Percentiles rank a stretch among this genome's conserved stretches.
phyloP scores from a whole-genome alignment of 2,113 vertebrate genomes.

The Podilymbus podiceps region DNA sequence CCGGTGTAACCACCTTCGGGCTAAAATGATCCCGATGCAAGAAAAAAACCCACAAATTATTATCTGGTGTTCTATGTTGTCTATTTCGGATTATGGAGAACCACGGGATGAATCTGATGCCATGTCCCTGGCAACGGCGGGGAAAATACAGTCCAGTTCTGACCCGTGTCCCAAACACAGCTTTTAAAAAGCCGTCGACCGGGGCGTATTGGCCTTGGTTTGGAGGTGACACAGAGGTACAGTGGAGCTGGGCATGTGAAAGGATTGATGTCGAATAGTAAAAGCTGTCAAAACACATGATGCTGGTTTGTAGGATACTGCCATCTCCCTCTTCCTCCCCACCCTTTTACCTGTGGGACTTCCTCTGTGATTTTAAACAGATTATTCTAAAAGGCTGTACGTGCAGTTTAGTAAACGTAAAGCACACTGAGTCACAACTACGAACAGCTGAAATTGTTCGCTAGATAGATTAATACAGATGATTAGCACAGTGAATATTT shows the following conservation, averaged over 20 bases:
- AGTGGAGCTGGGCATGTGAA: not conserved
- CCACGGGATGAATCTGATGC: not conserved
- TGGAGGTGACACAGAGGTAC: not conserved
- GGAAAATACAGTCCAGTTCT: not conserved
- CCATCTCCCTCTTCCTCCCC: conserved; percentile 59
- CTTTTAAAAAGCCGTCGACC: not conserved
- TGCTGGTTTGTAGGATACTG: not conserved
- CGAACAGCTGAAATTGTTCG: not conserved
- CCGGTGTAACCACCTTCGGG: not conserved
- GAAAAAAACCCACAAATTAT: not conserved
- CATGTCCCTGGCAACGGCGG: not conserved
- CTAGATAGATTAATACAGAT: not conserved
- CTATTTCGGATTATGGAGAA: not conserved
- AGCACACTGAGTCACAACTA: conserved; percentile 17
- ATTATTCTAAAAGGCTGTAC: not conserved
- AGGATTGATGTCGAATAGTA: not conserved
- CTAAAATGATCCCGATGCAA: not conserved
- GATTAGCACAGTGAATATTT: not conserved
- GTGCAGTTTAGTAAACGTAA: not conserved
- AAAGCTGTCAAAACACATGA: conserved; percentile 56
- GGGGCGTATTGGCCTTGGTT: not conserved
- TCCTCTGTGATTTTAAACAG: conserved; percentile 11
- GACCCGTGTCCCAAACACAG: not conserved
- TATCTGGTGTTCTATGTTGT: not conserved
- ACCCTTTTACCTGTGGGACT: conserved; percentile 8